Conservation (phyloP, 1,140 invertebrate species). For the Trissolcus basalis region DNA sequence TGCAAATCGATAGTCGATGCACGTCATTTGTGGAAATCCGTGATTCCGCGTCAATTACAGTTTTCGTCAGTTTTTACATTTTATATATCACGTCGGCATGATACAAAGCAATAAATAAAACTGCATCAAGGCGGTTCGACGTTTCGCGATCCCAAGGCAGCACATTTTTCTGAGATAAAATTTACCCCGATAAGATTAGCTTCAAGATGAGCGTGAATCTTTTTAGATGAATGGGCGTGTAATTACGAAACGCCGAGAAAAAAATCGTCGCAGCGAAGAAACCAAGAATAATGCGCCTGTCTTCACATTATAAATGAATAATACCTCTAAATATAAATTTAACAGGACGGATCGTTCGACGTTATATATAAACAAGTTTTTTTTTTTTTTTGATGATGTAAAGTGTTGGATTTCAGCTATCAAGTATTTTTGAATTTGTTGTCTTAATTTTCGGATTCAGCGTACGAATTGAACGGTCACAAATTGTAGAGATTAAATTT, state of each 20-base stretch:
- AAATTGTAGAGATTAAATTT: too few relatives aligned
- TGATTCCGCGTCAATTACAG: slow-evolving; percentile 59
- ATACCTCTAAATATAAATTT: too few relatives aligned
- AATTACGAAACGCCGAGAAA: neutral
- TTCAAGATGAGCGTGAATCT: neutral
- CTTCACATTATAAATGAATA: too few relatives aligned
- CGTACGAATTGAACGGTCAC: too few relatives aligned
- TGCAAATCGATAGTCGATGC: slow-evolving; percentile 61
- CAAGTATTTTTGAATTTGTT: too few relatives aligned
- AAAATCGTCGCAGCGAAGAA: neutral
- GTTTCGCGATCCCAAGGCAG: neutral
- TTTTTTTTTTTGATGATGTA: too few relatives aligned
- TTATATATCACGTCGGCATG: slow-evolving; percentile 33
- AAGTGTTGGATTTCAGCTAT: too few relatives aligned
- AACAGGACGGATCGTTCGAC: too few relatives aligned
- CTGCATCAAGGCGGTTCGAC: slow-evolving; percentile 27
- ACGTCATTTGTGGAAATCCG: slow-evolving; percentile 60
- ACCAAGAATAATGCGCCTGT: neutral
- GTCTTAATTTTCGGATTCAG: too few relatives aligned
- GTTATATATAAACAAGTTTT: too few relatives aligned
- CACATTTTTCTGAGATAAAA: neutral
- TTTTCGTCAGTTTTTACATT: slow-evolving; percentile 58
- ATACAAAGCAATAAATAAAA: slow-evolving; percentile 51
- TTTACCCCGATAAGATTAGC: neutral
- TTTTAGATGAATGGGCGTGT: neutral